Conservation (phyloP, 2,888 invertebrate species). For the Electrophaes corylata region DNA sequence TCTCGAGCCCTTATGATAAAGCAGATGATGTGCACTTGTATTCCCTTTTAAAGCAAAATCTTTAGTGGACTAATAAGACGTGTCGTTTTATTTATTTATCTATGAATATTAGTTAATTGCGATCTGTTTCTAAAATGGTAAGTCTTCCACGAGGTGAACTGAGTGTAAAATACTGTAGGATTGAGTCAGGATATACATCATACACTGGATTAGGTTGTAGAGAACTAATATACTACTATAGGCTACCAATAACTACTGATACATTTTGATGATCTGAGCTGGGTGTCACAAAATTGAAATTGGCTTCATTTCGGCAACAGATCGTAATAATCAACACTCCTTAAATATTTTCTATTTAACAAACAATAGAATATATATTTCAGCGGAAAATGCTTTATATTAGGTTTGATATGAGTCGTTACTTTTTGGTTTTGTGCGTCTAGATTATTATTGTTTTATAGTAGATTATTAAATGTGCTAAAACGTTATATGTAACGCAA, state of each 20-base stretch:
- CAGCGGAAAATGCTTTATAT: conserved; percentile 70
- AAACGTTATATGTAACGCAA: conserved; percentile 84
- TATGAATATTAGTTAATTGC: conserved; percentile 60
- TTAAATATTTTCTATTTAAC: conserved; percentile 49
- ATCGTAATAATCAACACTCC: conserved; percentile 74
- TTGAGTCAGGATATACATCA: conserved; percentile 21
- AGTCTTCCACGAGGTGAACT: conserved; percentile 35
- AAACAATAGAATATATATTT: conserved; percentile 61
- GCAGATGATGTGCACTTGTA: background rate
- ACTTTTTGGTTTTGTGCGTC: conserved; percentile 67
- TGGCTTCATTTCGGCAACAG: conserved; percentile 84
- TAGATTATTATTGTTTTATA: conserved; percentile 63
- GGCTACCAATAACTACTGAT: conserved; percentile 39
- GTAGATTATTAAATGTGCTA: conserved; percentile 79
- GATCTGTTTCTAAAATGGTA: conserved; percentile 83
- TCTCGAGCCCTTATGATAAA: background rate
- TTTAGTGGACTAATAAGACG: conserved; percentile 50
- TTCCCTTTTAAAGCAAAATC: conserved; percentile 19
- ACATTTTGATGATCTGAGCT: conserved; percentile 78
- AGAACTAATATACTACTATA: too few relatives aligned
- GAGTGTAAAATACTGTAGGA: conserved; percentile 11
- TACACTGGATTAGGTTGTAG: conserved; percentile 26
- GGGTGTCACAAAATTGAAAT: conserved; percentile 75
- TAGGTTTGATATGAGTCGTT: conserved; percentile 72
- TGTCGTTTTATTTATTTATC: conserved; percentile 53